Conservation (phyloP, 2,113 vertebrate genomes). For the Mesembrinibis cayennensis region DNA sequence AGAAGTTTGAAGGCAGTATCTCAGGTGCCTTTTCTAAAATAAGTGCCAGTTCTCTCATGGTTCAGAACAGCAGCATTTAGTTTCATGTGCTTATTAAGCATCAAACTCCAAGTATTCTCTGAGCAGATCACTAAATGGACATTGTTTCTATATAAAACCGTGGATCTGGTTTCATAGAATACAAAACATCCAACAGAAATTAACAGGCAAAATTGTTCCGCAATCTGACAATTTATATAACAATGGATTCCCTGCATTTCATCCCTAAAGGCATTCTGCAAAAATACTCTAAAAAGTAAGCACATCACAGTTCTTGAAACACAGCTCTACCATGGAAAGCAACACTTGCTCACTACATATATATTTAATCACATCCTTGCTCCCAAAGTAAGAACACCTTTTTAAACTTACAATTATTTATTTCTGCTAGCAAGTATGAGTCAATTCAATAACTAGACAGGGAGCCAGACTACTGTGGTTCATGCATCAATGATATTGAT, state of each 20-base stretch:
- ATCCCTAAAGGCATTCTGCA: neutral
- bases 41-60: neutral
- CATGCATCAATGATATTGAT: conserved; percentile 1
- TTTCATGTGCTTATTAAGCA: neutral
- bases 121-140: neutral
- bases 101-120: neutral
- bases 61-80: neutral
- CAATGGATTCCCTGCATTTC: neutral
- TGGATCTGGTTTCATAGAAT: neutral
- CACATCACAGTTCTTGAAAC: neutral
- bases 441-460: conserved; percentile 14
- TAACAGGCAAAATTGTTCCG: neutral
- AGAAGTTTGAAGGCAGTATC: neutral
- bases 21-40: neutral
- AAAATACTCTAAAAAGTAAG: neutral
- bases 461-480: neutral
- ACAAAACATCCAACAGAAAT: neutral
- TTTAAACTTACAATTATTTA: neutral
- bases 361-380: neutral
- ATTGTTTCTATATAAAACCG: neutral
- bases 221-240: neutral
- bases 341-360: fast-evolving
- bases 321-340: neutral
- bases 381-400: neutral
- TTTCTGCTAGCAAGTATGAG: neutral